Evolutionary conservation across 2,888 invertebrate genomes (phyloP).

Genomic region (Cyrtodaria siliqua): DNA sequence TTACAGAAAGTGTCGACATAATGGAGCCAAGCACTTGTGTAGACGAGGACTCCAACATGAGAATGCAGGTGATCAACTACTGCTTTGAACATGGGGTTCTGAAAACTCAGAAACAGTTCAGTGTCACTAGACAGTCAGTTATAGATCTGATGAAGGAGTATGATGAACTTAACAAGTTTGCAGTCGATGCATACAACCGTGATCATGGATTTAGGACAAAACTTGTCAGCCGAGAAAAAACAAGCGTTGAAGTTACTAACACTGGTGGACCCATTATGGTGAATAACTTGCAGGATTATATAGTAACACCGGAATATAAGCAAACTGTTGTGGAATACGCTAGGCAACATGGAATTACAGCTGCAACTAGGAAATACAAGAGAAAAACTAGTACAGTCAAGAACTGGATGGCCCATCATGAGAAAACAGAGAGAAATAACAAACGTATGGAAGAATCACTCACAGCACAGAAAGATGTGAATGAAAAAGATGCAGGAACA

Average conservation of each 20-base stretch:
- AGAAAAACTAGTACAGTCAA: constrained; percentile 48
- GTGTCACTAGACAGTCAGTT: constrained; percentile 51
- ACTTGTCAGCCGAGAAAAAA: constrained; percentile 54
- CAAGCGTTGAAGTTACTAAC: constrained; percentile 52
- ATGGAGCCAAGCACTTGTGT: neutral
- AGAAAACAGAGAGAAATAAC: constrained; percentile 26
- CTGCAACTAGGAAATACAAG: constrained; percentile 54
- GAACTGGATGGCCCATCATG: constrained; percentile 46
- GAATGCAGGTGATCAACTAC: constrained; percentile 47
- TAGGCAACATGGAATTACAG: constrained; percentile 58
- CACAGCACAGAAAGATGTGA: too few species aligned
- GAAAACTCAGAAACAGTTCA: constrained; percentile 56
- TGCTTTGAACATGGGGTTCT: constrained; percentile 55
- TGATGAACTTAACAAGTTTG: constrained; percentile 47
- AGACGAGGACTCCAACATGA: constrained; percentile 34
- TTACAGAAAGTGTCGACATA: too few species aligned
- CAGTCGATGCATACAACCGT: constrained; percentile 33
- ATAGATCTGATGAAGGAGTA: constrained; percentile 59
- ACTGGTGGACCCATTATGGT: constrained; percentile 30
- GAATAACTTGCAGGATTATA: constrained; percentile 51
- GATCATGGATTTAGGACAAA: constrained; percentile 39
- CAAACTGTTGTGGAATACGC: constrained; percentile 57
- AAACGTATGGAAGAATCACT: neutral
- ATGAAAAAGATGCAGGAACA: too few species aligned
- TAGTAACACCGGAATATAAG: constrained; percentile 57